These are phyloP conservation scores for Lasioglossum oenotherae DNA, from an alignment of 2,888 invertebrate species.

Conservation along the genomic window DNA sequence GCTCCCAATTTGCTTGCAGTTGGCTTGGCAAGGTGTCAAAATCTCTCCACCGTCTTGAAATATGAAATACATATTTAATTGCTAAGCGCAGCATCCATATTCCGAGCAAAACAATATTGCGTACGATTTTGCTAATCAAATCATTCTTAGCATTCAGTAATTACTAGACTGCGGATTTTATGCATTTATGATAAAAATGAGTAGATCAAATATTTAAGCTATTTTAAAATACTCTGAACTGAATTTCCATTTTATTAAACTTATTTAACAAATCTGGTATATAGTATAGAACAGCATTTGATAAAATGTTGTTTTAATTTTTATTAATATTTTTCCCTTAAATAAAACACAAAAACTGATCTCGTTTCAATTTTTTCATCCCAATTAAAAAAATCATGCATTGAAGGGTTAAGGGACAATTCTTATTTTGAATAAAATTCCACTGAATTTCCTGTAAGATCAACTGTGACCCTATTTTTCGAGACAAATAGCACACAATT, in stretches of 20 bases:
- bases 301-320: too few species aligned
- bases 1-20: background rate
- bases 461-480: background rate
- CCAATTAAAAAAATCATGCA: too few species aligned
- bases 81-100: background rate
- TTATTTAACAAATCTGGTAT: too few species aligned
- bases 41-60: background rate
- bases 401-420: background rate
- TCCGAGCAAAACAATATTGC: background rate
- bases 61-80: constrained; percentile 6
- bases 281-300: too few species aligned
- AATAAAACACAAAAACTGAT: too few species aligned
- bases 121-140: background rate
- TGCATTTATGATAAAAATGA: background rate
- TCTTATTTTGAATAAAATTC: background rate
- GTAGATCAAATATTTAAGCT: background rate
- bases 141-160: background rate
- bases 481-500: background rate
- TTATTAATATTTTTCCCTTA: too few species aligned
- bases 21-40: background rate
- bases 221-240: background rate
- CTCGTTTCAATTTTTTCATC: too few species aligned
- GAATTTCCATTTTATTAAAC: background rate
- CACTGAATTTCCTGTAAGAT: background rate
- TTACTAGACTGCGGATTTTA: background rate